Base-by-base conservation (phyloP, 2,113 vertebrate genomes). In the Kryptolebias marmoratus region DNA sequence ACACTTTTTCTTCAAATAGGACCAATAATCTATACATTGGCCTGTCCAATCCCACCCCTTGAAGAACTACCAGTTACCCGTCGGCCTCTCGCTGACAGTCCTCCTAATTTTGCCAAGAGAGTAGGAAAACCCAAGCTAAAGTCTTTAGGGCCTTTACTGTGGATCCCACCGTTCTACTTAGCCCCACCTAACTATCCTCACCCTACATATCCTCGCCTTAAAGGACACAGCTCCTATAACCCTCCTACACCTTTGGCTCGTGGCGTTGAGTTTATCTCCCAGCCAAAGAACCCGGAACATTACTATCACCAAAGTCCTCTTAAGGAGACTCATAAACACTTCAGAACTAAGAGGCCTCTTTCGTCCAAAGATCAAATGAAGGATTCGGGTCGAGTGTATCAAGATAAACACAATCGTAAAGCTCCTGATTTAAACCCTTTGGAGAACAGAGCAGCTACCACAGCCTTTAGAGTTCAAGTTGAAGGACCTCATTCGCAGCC, bases 161-260 rank as follows among this genome's bases (percentile, higher is more conserved):
- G 81, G 83, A 68, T 31, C 16, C 80, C 81, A 32, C 89, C 88
- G 31, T 87, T 88, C 53, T 89, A 84, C 81, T 77, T 90, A 61
- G 88, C 91, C 16, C 91, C 88, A 0, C 89, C 64, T 12, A 71
- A 74, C 72, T 86, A 91, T 28, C 90, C 89, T 7, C 85, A 88
- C 15, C 90, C 90, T 2, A 83, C 81, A 8, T 47, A 71, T 48
- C 30, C 11, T 1, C 11, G 5, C 31, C 10, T 30, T 18, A n/a
- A 61, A 16, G 14, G 12, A n/a, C 52, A 11, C 0, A 6, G 30
- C 10, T 50, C 13, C 0, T 6, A 22, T 16, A 18, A 42, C 14
- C 59, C 44, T 47, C 45, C 64, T 3, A 1, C 76, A 31, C 27
- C 36, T 55, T 10, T 31, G 11, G 22, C 73, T 55, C n/a, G 64